phyloP scores from a whole-genome alignment of 2,113 vertebrate species.

The Pteropus alecto region DNA sequence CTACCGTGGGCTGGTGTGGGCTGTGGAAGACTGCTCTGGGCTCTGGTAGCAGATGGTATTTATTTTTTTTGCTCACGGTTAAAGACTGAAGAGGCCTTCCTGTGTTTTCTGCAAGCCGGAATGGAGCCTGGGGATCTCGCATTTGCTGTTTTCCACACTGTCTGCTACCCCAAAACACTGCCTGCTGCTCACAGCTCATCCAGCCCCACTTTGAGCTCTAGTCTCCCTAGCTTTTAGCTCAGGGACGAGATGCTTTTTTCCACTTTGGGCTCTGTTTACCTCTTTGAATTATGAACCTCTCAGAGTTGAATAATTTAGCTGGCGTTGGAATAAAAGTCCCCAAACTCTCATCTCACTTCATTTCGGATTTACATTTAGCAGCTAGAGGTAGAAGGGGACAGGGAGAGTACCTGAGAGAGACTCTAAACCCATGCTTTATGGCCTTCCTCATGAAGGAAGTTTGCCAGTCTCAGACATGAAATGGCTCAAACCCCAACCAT shows the following conservation, averaged over 20 bases:
- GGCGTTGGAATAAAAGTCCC: background rate
- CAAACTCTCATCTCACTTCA: background rate
- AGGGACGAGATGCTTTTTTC: fast-evolving
- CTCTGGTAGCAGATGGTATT: background rate
- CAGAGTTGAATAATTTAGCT: background rate
- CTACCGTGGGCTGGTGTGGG: background rate
- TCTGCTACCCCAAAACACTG: background rate
- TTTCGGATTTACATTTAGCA: slow-evolving; percentile 17
- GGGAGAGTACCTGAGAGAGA: background rate
- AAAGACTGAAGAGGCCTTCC: background rate
- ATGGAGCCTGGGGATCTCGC: background rate
- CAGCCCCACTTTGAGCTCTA: background rate
- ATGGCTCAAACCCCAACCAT: background rate
- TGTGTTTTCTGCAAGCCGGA: background rate
- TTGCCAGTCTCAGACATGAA: slow-evolving; percentile 6
- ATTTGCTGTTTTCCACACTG: background rate
- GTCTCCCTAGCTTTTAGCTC: background rate
- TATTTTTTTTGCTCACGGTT: background rate
- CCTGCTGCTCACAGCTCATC: no score
- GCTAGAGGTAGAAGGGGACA: background rate
- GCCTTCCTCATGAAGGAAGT: background rate
- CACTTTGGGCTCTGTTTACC: background rate
- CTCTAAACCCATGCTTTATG: background rate
- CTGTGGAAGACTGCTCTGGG: background rate
- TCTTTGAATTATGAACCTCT: background rate